A percentile compares a stretch with the other conserved stretches of the same genome.
These are phyloP conservation scores for Drosophila fulvimacula DNA, from an alignment of 2,888 invertebrate genomes.

Conservation along the genomic window DNA sequence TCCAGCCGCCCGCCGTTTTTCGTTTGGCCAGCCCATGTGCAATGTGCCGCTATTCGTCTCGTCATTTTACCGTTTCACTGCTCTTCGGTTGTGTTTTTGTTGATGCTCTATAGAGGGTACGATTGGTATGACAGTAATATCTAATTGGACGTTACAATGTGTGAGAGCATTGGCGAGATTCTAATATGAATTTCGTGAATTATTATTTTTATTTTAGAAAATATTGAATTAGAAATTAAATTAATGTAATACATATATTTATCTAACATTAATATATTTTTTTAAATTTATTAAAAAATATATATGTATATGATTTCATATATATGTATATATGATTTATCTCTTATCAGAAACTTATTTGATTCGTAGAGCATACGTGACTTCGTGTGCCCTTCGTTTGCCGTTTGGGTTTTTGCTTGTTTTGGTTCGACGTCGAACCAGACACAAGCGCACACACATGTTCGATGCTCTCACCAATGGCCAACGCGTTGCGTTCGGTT, in stretches of 20 bases:
- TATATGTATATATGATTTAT: conserved; percentile 9
- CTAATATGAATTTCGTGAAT: background rate
- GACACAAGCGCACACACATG: conserved; percentile 63
- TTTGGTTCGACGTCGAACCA: conserved; percentile 63
- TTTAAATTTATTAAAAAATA: background rate
- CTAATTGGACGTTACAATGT: conserved; percentile 22
- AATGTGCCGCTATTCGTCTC: conserved; percentile 68
- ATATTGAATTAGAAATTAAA: no score
- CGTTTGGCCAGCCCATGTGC: conserved; percentile 60
- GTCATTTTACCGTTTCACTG: conserved; percentile 49
- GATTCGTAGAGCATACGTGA: conserved; percentile 60
- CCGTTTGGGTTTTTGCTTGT: conserved; percentile 42
- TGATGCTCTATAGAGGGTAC: conserved; percentile 36
- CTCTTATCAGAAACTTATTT: conserved; percentile 36
- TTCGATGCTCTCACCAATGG: conserved; percentile 63
- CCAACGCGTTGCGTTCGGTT: conserved; percentile 59
- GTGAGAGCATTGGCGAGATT: background rate
- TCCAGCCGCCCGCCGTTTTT: conserved; percentile 63
- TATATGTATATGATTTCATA: no score
- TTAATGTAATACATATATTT: background rate
- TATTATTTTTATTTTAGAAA: background rate
- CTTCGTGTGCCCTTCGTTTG: conserved; percentile 51
- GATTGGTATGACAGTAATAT: conserved; percentile 31
- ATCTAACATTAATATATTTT: background rate
- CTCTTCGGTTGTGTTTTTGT: conserved; percentile 58